Evolutionary conservation across 2,888 invertebrate species (phyloP), one percentile per base, ranked within the genome.

Genomic region (Machimus atricapillus): DNA sequence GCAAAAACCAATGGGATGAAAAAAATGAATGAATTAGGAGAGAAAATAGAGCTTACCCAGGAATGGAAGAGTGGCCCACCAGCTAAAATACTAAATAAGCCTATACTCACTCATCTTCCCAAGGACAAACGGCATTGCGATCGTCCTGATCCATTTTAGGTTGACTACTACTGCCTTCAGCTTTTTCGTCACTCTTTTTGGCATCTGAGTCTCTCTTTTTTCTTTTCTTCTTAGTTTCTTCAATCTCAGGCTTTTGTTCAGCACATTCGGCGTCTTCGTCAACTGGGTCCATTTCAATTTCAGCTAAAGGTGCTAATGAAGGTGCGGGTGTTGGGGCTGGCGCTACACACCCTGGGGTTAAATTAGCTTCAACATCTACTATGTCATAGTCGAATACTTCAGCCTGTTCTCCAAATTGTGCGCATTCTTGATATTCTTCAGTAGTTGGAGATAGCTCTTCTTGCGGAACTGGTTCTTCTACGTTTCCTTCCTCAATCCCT

Each of bases 51-150:
- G 27, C n/a, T 56, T 31, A 34, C 56, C 37, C 74, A 46, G 73
- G 9, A 85, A 76, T 31, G 52, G 1, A 76, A 46, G 66, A 58
- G 58, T 58, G 66, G 23, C 66, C 23, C 66, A 23, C 23, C 66
- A 66, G 66, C 66, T 66, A 66, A 66, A 66, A 66, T 66, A 66
- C 66, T 66, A 66, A 66, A 66, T 66, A 66, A 66, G 66, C 66
- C 66, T 23, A 9, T 78, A 96, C 97, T 97, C 94, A 97, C 97
- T 97, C 97, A 94, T 97, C 97, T 94, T 97, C 97, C 97, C 98
- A 98, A 87, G 97, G 97, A 94, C 97, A 98, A 92, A 97, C 95
- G 93, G 97, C 96, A 93, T 96, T 97, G 93, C 95, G 94, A 93
- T 95, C 95, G 88, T 91, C 91, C 79, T 90, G 90, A 76, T 88